Conservation (phyloP, 2,888 invertebrate species). For the Idaea straminata region DNA sequence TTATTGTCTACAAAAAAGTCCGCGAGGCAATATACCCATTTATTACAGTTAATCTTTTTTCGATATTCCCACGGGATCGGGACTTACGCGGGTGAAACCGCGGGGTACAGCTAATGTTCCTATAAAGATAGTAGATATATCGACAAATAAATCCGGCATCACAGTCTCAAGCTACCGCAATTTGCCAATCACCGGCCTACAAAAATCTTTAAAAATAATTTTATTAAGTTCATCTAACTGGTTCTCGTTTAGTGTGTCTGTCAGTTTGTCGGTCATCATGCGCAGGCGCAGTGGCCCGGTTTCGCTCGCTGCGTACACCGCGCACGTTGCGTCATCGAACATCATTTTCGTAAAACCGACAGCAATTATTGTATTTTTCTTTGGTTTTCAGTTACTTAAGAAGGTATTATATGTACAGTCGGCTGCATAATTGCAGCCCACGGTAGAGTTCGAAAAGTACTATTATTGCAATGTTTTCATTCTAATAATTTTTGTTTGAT, state of each 20-base stretch:
- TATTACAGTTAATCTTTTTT: no score
- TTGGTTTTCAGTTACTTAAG: neutral
- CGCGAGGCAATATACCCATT: no score
- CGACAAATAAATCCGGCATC: no score
- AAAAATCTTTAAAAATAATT: neutral
- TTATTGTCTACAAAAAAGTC: no score
- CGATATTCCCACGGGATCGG: no score
- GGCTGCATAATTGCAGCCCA: no score
- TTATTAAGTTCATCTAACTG: neutral
- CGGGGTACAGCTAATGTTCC: no score
- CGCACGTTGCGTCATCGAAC: conserved; percentile 24
- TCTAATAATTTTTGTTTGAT: no score
- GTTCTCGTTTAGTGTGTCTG: conserved; percentile 11
- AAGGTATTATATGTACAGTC: neutral
- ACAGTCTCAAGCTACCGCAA: neutral
- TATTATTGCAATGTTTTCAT: no score
- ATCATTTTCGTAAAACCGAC: conserved; percentile 23
- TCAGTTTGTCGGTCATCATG: conserved; percentile 25
- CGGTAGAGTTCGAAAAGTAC: no score
- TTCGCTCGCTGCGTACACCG: conserved; percentile 19
- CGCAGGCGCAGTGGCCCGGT: conserved; percentile 23
- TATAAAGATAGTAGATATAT: no score
- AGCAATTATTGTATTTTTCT: neutral
- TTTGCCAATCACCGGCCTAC: neutral
- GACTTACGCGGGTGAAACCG: no score